Evolutionary conservation across 1,140 invertebrate species (phyloP).

Genomic region (Calosoma granatense): DNA sequence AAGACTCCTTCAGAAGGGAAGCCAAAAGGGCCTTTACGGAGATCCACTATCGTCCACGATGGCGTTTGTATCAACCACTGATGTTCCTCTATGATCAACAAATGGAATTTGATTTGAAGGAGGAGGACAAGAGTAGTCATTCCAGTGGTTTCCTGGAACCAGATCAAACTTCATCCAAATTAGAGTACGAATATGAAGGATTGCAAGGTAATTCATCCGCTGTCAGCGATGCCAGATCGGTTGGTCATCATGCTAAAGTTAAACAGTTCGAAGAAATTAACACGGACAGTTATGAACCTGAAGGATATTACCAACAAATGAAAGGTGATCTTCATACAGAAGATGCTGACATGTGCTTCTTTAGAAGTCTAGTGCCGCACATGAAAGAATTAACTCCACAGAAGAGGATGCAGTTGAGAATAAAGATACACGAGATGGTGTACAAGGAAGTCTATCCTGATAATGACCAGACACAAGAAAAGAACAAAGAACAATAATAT

Average conservation of each 20-base stretch:
- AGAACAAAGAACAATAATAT: neutral
- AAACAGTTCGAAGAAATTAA: neutral
- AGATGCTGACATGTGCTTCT: constrained; percentile 37
- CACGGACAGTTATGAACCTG: neutral
- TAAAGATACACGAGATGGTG: constrained; percentile 38
- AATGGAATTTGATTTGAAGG: neutral
- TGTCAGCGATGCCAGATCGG: too few species aligned
- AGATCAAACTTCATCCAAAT: neutral
- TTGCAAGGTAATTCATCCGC: neutral
- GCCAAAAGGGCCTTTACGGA: constrained; percentile 23
- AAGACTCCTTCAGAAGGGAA: constrained; percentile 36
- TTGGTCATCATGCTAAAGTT: neutral
- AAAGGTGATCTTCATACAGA: constrained; percentile 24
- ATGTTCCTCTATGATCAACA: neutral
- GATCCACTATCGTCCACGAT: neutral
- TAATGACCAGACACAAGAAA: neutral
- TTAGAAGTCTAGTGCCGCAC: constrained; percentile 36
- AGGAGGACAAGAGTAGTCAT: neutral
- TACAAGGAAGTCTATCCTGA: constrained; percentile 34
- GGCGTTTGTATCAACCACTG: neutral
- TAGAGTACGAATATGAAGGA: neutral
- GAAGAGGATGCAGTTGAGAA: constrained; percentile 36
- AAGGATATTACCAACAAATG: neutral
- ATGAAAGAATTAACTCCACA: constrained; percentile 34
- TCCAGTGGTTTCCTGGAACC: neutral